Evolutionary conservation across 2,113 vertebrate species (phyloP).

Genomic region (Oreochromis aureus): DNA sequence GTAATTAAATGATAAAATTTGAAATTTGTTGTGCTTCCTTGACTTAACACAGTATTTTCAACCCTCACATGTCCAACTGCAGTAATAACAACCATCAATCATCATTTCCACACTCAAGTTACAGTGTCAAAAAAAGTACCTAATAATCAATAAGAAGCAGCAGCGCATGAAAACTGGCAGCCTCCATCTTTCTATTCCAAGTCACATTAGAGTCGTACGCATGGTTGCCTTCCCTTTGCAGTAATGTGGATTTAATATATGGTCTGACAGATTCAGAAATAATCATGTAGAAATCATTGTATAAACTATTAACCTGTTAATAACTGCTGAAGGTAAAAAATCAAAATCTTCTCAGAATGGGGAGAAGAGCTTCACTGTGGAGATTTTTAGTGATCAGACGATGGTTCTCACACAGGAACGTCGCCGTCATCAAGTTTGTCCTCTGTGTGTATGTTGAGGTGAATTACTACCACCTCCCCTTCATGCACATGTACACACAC

Average conservation of each 20-base stretch:
- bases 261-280: not conserved
- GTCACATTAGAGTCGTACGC: not conserved
- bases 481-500: not conserved
- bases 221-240: not conserved
- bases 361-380: not conserved
- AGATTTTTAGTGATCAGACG: not conserved
- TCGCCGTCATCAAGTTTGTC: not conserved
- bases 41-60: not conserved
- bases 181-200: not conserved
- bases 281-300: not conserved
- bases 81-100: not conserved
- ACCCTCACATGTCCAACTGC: not conserved
- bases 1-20: not conserved
- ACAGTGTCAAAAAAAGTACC: not conserved
- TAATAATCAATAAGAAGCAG: not conserved
- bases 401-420: conserved; percentile 1
- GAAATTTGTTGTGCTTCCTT: not conserved
- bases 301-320: not conserved
- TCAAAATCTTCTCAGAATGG: not conserved
- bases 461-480: not conserved
- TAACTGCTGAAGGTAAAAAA: not conserved
- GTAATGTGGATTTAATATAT: not conserved
- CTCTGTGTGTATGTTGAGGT: conserved; percentile 40
- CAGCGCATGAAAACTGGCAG: not conserved
- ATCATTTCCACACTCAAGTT: not conserved